Evolutionary conservation across 2,888 invertebrate genomes (phyloP).

Genomic region (Eupithecia dodoneata): DNA sequence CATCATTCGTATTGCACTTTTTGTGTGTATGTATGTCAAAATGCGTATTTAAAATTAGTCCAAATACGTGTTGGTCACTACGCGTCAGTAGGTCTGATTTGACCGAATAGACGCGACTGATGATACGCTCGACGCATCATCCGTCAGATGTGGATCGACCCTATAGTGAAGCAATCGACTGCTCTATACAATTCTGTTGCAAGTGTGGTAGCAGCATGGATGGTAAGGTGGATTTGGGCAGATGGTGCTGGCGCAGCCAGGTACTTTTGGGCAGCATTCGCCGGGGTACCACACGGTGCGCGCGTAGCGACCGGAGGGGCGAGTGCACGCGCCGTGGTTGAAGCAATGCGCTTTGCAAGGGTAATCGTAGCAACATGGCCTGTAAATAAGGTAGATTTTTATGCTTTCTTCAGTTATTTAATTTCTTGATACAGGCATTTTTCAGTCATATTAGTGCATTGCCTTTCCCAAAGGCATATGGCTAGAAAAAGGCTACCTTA

Average conservation of each 20-base stretch:
- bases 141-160: too few species aligned
- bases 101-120: too few species aligned
- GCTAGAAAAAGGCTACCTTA: background rate
- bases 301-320: slow-evolving; percentile 76
- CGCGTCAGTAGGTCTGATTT: too few species aligned
- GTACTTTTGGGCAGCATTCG: slow-evolving; percentile 69
- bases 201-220: slow-evolving; percentile 74
- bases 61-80: too few species aligned
- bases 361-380: slow-evolving; percentile 78
- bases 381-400: slow-evolving; percentile 42
- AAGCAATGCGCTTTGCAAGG: slow-evolving; percentile 80
- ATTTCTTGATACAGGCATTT: background rate
- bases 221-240: slow-evolving; percentile 78
- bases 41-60: too few species aligned
- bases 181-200: slow-evolving; percentile 68
- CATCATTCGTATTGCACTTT: too few species aligned
- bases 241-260: slow-evolving; percentile 76
- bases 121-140: too few species aligned
- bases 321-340: slow-evolving; percentile 74
- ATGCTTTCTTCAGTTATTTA: background rate
- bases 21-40: too few species aligned
- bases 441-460: background rate
- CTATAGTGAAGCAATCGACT: background rate
- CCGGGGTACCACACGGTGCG: slow-evolving; percentile 78
- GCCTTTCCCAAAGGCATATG: too few species aligned